Percentiles rank a stretch among this genome's conserved stretches.
Evolutionary conservation across 37 sponge, comb jelly and placozoan species (phyloP).

Genomic region (Halisarca cf. caerulea): DNA sequence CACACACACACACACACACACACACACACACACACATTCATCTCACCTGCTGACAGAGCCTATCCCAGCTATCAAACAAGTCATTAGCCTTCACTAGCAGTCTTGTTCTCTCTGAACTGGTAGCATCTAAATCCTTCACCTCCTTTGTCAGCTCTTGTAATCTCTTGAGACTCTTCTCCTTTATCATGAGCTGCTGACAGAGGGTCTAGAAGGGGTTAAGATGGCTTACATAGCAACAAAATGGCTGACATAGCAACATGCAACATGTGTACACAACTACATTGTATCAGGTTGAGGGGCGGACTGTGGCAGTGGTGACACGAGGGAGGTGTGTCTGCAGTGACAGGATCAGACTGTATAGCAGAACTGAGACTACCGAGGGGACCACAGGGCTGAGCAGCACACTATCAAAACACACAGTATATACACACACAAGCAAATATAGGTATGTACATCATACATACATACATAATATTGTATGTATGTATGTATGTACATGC

Average conservation of each 20-base stretch:
- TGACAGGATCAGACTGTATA: too few species aligned
- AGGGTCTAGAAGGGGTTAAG: conserved; percentile 32
- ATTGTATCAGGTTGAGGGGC: too few species aligned
- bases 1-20: neutral
- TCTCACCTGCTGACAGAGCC: conserved; percentile 38
- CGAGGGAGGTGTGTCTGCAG: too few species aligned
- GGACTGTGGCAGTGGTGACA: too few species aligned
- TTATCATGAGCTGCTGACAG: conserved; percentile 39
- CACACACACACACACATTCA: neutral
- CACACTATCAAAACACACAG: too few species aligned
- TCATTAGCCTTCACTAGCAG: conserved; percentile 12
- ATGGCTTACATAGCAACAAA: conserved; percentile 3
- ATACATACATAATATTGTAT: too few species aligned
- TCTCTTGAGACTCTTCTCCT: conserved; percentile 28
- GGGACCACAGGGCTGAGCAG: too few species aligned
- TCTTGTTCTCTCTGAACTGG: neutral
- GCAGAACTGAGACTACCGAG: too few species aligned
- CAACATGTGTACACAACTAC: too few species aligned
- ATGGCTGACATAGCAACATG: conserved; percentile 2
- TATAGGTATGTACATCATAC: too few species aligned
- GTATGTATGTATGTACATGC: too few species aligned
- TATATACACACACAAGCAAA: too few species aligned
- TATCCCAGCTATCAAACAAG: conserved; percentile 46
- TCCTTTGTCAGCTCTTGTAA: conserved; percentile 35
- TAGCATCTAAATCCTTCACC: neutral